Evolutionary conservation across 2,113 vertebrate genomes (phyloP).

Genomic region (Lathamus discolor): DNA sequence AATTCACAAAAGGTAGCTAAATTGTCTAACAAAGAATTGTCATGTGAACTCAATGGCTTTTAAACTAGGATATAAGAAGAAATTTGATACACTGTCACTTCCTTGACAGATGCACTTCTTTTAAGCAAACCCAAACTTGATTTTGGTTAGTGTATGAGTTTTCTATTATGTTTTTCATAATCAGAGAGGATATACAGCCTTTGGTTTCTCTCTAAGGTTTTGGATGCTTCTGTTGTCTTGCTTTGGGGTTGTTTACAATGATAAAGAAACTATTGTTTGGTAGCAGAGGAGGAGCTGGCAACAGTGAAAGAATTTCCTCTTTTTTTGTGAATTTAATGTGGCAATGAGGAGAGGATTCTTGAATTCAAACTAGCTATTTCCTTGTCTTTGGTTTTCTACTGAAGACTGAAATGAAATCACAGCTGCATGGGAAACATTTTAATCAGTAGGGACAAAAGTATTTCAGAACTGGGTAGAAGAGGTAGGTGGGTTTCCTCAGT

Average conservation of each 20-base stretch:
- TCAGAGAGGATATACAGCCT: not conserved
- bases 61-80: not conserved
- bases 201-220: not conserved
- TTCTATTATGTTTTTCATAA: not conserved
- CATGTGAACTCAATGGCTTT: not conserved
- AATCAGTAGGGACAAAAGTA: not conserved
- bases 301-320: not conserved
- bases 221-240: not conserved
- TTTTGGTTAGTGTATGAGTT: not conserved
- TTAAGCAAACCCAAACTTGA: not conserved
- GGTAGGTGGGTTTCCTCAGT: not conserved
- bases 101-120: not conserved
- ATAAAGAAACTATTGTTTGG: not conserved
- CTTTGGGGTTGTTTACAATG: not conserved
- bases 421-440: not conserved
- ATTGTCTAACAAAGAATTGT: not conserved
- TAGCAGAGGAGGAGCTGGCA: not conserved
- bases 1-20: not conserved
- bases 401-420: not conserved
- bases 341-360: not conserved
- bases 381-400: not conserved
- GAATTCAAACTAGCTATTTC: not conserved
- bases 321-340: not conserved
- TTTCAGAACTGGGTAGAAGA: not conserved
- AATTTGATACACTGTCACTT: not conserved